Evolutionary conservation across 2,888 invertebrate species (phyloP).

Genomic region (Malachius bipustulatus): DNA sequence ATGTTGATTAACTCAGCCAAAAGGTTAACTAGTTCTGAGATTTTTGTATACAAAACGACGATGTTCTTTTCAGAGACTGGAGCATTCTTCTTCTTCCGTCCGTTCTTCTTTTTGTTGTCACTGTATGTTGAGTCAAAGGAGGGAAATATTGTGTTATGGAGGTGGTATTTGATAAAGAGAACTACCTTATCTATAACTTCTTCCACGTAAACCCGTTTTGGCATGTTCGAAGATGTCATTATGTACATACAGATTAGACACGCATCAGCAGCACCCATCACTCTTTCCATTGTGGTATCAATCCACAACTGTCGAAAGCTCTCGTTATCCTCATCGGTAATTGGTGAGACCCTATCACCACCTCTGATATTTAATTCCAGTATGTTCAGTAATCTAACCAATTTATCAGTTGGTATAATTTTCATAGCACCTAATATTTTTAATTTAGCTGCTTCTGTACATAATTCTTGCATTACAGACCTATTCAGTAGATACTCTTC

Average conservation of each 20-base stretch:
- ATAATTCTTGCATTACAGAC: conserved; percentile 76
- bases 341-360: conserved; percentile 77
- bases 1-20: conserved; percentile 81
- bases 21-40: conserved; percentile 73
- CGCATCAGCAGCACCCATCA: conserved; percentile 90
- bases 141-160: conserved; percentile 93
- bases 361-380: conserved; percentile 92
- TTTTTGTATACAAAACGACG: conserved; percentile 73
- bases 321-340: conserved; percentile 78
- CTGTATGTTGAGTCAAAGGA: conserved; percentile 93
- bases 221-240: conserved; percentile 94
- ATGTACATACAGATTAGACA: conserved; percentile 85
- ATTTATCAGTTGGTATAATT: conserved; percentile 81
- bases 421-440: conserved; percentile 89
- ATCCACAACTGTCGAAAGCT: conserved; percentile 78
- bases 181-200: conserved; percentile 96
- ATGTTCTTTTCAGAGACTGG: conserved; percentile 59
- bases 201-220: conserved; percentile 91
- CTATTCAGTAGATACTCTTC: conserved; percentile 80
- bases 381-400: conserved; percentile 81
- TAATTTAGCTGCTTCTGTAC: conserved; percentile 90
- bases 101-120: conserved; percentile 56
- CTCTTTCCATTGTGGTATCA: conserved; percentile 82
- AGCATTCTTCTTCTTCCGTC: conserved; percentile 47
- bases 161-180: conserved; percentile 88